phyloP scores from a whole-genome alignment of 2,113 vertebrate genomes.

The Chascanopsetta lugubris region DNA sequence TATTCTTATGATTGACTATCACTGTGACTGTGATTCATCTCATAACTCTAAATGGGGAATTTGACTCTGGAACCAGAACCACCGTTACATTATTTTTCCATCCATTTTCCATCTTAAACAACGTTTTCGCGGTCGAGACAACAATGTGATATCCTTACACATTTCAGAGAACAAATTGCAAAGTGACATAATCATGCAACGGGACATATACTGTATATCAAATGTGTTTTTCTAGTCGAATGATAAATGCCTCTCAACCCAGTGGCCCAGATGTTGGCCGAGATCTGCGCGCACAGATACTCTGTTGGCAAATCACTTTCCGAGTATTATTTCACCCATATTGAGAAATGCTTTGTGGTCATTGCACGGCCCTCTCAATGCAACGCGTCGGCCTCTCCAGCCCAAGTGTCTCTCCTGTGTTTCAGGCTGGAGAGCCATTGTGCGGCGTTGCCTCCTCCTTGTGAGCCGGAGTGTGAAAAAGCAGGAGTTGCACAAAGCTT shows the following conservation, averaged over 20 bases:
- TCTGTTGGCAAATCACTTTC: background rate
- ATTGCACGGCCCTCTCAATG: background rate
- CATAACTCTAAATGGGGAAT: no score
- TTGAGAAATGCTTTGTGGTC: background rate
- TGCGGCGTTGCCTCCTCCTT: constrained; percentile 10
- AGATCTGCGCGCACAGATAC: background rate
- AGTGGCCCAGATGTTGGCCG: background rate
- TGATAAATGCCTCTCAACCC: background rate
- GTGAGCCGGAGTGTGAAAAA: constrained; percentile 43
- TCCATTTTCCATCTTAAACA: no score
- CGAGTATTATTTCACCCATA: background rate
- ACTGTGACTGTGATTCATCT: no score
- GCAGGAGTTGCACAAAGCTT: constrained; percentile 53
- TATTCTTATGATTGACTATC: no score
- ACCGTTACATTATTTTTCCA: no score
- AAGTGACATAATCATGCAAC: background rate
- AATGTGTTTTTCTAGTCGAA: background rate
- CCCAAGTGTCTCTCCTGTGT: background rate
- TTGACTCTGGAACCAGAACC: no score
- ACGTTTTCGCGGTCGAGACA: no score
- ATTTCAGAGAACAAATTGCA: background rate
- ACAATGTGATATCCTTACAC: no score
- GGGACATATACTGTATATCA: background rate
- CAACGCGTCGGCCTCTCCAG: background rate
- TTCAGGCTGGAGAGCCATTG: background rate